phyloP scores from a whole-genome alignment of 1,140 invertebrate genomes.

The Gerris buenoi region DNA sequence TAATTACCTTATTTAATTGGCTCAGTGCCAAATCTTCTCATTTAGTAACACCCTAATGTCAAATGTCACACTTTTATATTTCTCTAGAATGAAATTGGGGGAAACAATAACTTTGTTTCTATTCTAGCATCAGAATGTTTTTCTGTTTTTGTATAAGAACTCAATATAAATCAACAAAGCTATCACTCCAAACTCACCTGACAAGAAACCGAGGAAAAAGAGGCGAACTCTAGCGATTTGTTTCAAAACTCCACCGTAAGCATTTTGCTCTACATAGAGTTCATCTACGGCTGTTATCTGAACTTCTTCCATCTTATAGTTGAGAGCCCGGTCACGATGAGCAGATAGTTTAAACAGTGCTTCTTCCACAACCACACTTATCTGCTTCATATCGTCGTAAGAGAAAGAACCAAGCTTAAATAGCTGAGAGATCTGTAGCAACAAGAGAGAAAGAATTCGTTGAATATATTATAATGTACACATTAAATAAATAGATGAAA shows the following conservation, averaged over 20 bases:
- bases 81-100: too few relatives aligned
- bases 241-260: constrained; percentile 65
- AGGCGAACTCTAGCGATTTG: constrained; percentile 89
- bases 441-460: neutral
- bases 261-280: constrained; percentile 81
- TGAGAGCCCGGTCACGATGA: constrained; percentile 73
- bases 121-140: too few relatives aligned
- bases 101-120: too few relatives aligned
- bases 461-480: too few relatives aligned
- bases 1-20: too few relatives aligned
- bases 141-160: too few relatives aligned
- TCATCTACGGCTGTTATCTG: constrained; percentile 95
- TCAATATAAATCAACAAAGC: too few relatives aligned
- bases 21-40: too few relatives aligned
- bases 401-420: constrained; percentile 85
- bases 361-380: constrained; percentile 80
- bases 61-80: too few relatives aligned
- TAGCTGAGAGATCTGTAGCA: constrained; percentile 70
- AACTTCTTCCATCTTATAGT: constrained; percentile 96
- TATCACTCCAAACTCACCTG: too few relatives aligned
- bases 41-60: too few relatives aligned
- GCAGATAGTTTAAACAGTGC: constrained; percentile 67
- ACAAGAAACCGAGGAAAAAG: constrained; percentile 87
- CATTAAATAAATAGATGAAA: too few relatives aligned
- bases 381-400: constrained; percentile 81